Base-by-base conservation (phyloP, 2,888 invertebrate species). In the Lymantria monacha region DNA sequence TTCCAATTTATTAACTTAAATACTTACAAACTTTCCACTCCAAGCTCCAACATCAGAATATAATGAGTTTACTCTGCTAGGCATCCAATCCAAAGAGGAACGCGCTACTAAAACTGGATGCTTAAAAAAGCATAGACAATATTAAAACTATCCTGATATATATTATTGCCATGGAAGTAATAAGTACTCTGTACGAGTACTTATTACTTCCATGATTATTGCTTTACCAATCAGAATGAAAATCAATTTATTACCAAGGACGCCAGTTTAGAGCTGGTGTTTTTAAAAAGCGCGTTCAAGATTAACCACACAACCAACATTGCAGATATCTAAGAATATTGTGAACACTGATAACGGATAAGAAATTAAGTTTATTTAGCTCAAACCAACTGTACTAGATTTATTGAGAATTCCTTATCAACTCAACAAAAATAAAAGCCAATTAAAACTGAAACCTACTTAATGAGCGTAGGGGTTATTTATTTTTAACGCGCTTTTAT, bases 21-120 rank as follows among this genome's bases (percentile, higher is more conserved):
- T 38, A 59, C 86, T 75, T 73, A 91, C 91, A 59, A 91, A 91
- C 78, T 90, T 90, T 47, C 91, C 91, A 57, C 91, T 91, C 91
- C 91, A 91, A 11, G 90, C 90, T 38, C 91, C 91, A 9, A 91
- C 88, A 69, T 91, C 90, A 0, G 91, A 91, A 60, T 90, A 91
- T 1, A 91, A 70, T 0, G 91, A 91, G 62, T 91, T 91, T 0
- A 91, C 74, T 68, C 90, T 76, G 60, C 90, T 91, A 30, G 90
- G 91, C 87, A 91, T 87, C 91, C 91, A 91, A 67, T 90, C 90
- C 47, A 87, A 62, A 0, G 90, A 83, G 1, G 90, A 88, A 5
- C 90, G 83, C 9, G 90, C 87, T 7, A 91, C 82, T 59, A 86
- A 72, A 30, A 91, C 80, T 2, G 90, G 91, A 54, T 89, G 90